Conservation (phyloP, 1,140 invertebrate genomes). For the Magallana angulata region DNA sequence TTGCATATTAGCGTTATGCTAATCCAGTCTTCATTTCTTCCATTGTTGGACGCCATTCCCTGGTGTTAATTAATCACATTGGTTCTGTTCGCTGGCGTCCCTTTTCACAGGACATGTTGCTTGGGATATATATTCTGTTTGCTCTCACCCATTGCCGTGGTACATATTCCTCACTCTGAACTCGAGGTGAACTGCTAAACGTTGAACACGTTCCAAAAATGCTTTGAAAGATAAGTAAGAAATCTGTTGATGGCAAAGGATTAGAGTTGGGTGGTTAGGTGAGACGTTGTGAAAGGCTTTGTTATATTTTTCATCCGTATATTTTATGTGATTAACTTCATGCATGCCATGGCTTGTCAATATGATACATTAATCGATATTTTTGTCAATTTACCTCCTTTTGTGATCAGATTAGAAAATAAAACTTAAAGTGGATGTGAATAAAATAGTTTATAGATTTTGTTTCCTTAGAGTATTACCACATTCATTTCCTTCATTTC, state of each 20-base stretch:
- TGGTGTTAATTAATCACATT: neutral
- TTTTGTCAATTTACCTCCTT: too few relatives aligned
- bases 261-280: neutral
- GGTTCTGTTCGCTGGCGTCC: neutral
- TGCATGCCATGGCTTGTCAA: too few relatives aligned
- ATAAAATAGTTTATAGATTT: too few relatives aligned
- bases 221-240: neutral
- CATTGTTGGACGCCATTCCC: neutral
- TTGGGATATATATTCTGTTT: neutral
- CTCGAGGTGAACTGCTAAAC: neutral
- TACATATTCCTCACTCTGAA: neutral
- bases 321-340: neutral
- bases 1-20: too few relatives aligned
- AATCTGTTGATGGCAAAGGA: neutral
- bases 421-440: too few relatives aligned
- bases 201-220: conserved; percentile 1
- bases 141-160: neutral
- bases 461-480: too few relatives aligned
- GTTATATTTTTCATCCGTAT: conserved; percentile 1
- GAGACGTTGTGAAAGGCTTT: neutral
- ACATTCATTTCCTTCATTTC: too few relatives aligned
- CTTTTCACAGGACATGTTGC: neutral
- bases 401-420: too few relatives aligned
- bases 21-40: too few relatives aligned
- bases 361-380: too few relatives aligned